These are phyloP conservation scores for Leguminivora glycinivorella DNA, from an alignment of 1,140 invertebrate genomes.

Conservation along the genomic window DNA sequence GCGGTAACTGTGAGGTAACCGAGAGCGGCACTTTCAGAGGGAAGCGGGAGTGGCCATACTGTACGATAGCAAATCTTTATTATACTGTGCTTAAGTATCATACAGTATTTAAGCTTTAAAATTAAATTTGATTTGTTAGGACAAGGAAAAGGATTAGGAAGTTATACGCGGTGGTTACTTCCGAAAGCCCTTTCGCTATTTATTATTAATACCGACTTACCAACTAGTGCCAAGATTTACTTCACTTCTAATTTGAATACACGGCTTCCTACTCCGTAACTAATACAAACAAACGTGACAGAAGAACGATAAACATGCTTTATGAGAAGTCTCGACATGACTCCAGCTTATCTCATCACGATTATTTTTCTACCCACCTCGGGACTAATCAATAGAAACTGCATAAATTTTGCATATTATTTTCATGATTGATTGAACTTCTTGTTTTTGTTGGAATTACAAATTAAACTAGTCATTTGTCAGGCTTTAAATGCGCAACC, in stretches of 20 bases:
- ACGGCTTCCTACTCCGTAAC: background rate
- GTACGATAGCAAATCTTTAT: too few species aligned
- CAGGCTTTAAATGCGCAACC: slow-evolving; percentile 42
- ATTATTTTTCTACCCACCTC: background rate
- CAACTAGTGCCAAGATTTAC: background rate
- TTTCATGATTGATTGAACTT: slow-evolving; percentile 3
- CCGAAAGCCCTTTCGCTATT: background rate
- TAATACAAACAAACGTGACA: slow-evolving; percentile 8
- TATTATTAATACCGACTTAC: background rate
- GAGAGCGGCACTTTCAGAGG: too few species aligned
- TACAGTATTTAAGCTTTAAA: too few species aligned
- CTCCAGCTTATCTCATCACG: background rate
- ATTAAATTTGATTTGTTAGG: too few species aligned
- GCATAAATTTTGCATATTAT: background rate
- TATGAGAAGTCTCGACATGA: background rate
- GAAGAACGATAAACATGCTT: background rate
- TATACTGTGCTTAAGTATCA: too few species aligned
- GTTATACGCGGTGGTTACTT: too few species aligned
- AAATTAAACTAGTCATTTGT: slow-evolving; percentile 30
- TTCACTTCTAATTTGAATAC: background rate
- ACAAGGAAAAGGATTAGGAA: too few species aligned
- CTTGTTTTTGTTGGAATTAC: slow-evolving; percentile 18
- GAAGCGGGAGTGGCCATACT: too few species aligned
- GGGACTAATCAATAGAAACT: slow-evolving; percentile 4
- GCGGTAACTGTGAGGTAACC: too few species aligned